phyloP scores from a whole-genome alignment of 2,113 vertebrate genomes.

The Sceloporus tristichus region DNA sequence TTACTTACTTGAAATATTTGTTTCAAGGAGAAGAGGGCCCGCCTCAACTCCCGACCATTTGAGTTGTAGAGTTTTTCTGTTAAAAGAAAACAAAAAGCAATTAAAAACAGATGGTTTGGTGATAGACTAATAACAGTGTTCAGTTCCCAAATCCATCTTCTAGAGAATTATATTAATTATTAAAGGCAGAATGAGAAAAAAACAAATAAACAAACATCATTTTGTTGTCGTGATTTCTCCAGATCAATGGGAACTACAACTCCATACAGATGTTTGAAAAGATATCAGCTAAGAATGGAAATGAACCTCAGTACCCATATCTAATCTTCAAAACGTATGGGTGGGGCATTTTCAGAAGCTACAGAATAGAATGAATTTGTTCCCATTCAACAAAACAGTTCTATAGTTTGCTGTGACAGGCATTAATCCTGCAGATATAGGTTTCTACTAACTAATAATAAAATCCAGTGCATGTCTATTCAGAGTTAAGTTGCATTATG shows the following conservation, averaged over 20 bases:
- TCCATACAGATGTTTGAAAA: not conserved
- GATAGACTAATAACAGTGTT: not conserved
- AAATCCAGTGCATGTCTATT: not conserved
- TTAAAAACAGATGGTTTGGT: not conserved
- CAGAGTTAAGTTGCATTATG: not conserved
- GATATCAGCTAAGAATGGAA: not conserved
- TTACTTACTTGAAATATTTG: slow-evolving; percentile 97
- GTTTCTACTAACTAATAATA: not conserved
- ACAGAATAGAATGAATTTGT: too few species aligned
- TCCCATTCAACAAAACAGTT: not conserved
- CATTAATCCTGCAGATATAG: not conserved
- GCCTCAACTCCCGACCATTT: slow-evolving; percentile 91
- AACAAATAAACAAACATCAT: too few species aligned
- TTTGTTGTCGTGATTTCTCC: not conserved
- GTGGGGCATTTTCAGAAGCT: too few species aligned
- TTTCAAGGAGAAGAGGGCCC: slow-evolving; percentile 97
- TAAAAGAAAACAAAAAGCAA: slow-evolving; percentile 61
- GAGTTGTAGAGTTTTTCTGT: slow-evolving; percentile 97
- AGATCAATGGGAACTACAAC: not conserved
- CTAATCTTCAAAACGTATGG: too few species aligned
- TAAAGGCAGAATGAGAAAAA: not conserved
- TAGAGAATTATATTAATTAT: not conserved
- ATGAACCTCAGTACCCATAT: too few species aligned
- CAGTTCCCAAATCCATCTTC: not conserved
- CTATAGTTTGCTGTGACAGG: not conserved